A percentile compares a stretch with the other conserved stretches of the same genome.
Conservation (phyloP, 2,888 invertebrate species). For the Pammene aurita region DNA sequence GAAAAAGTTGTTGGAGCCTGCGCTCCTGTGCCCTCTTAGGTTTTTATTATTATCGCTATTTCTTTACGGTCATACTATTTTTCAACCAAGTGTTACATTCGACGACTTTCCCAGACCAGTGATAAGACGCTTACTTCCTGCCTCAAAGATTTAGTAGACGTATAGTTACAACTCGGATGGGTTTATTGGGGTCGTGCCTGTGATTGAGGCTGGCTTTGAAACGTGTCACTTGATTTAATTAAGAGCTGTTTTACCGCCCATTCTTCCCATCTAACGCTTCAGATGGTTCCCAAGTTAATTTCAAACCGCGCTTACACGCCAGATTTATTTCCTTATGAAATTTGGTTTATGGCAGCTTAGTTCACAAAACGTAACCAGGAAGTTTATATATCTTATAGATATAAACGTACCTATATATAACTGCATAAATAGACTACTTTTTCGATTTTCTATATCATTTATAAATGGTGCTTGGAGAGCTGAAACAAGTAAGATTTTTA, state of each 20-base stretch:
- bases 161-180: constrained; percentile 44
- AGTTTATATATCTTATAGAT: no score
- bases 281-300: constrained; percentile 73
- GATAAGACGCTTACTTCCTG: not conserved
- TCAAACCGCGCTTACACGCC: constrained; percentile 71
- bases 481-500: no score
- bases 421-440: no score
- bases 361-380: not conserved
- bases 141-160: constrained; percentile 1
- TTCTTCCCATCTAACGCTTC: constrained; percentile 73
- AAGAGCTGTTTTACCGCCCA: constrained; percentile 81
- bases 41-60: constrained; percentile 55
- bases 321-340: constrained; percentile 79
- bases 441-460: no score
- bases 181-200: constrained; percentile 81
- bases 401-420: no score
- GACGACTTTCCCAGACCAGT: no score
- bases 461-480: no score
- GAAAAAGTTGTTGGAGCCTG: constrained; percentile 62
- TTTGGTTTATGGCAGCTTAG: constrained; percentile 45
- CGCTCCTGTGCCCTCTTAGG: constrained; percentile 52
- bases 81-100: no score
- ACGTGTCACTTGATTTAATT: constrained; percentile 83
- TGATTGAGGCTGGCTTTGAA: constrained; percentile 80
- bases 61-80: no score